These are phyloP conservation scores for Alouatta palliata DNA, from an alignment of 2,113 vertebrate genomes.

Conservation along the genomic window DNA sequence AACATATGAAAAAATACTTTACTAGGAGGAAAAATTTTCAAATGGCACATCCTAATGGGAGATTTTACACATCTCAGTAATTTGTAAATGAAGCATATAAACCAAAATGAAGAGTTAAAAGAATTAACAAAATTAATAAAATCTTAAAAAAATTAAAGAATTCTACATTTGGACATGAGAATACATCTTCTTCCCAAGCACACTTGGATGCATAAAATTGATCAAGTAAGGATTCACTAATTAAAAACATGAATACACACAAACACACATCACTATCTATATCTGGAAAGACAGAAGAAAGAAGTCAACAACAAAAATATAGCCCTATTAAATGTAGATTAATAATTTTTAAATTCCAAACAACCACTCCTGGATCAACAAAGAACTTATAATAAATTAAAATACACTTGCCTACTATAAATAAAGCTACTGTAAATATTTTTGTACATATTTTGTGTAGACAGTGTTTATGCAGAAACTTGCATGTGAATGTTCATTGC, in stretches of 20 bases:
- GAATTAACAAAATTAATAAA: slow-evolving; percentile 21
- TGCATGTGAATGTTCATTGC: neutral
- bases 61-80: neutral
- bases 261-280: neutral
- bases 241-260: neutral
- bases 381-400: neutral
- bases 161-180: neutral
- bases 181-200: neutral
- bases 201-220: neutral
- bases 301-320: neutral
- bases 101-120: slow-evolving; percentile 6
- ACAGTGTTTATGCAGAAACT: neutral
- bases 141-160: neutral
- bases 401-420: neutral
- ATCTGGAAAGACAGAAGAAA: neutral
- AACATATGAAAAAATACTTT: neutral
- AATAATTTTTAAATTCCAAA: neutral
- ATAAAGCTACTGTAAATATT: neutral
- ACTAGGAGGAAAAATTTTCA: neutral
- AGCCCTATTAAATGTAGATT: neutral
- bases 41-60: neutral
- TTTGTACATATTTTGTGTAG: neutral
- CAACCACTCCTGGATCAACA: neutral
- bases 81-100: neutral
- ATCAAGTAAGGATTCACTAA: neutral